These are phyloP conservation scores for Aleiodes testaceus DNA, from an alignment of 2,888 invertebrate species.

Conservation along the genomic window DNA sequence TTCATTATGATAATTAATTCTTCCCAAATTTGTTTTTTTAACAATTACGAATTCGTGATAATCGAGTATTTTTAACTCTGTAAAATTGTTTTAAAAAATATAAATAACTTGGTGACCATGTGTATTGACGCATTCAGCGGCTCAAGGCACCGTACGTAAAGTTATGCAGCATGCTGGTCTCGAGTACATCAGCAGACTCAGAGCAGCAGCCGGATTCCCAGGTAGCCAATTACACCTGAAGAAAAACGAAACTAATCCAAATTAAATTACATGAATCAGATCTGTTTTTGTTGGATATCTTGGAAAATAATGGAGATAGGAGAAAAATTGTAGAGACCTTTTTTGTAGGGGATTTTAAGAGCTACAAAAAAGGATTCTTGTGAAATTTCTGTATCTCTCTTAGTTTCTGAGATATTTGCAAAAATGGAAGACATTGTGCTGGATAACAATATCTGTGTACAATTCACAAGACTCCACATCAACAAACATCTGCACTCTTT, in stretches of 20 bases:
- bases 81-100: background rate
- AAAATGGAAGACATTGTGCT: background rate
- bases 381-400: too few species aligned
- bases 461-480: background rate
- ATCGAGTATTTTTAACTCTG: background rate
- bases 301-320: too few species aligned
- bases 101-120: conserved; percentile 38
- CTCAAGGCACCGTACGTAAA: conserved; percentile 97
- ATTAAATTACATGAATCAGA: background rate
- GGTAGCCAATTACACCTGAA: conserved; percentile 59
- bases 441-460: background rate
- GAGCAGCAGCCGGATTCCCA: conserved; percentile 73
- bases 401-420: too few species aligned
- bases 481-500: conserved; percentile 9
- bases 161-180: conserved; percentile 96
- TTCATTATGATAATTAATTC: background rate
- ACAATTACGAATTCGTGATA: background rate
- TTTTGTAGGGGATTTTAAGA: too few species aligned
- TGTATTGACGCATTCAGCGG: conserved; percentile 77
- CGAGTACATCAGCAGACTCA: conserved; percentile 84
- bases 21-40: background rate
- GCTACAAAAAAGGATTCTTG: too few species aligned
- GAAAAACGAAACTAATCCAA: conserved; percentile 30
- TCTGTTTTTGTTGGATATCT: too few species aligned
- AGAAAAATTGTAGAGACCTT: too few species aligned